Conservation (phyloP, 2,113 vertebrate species). For the Aphyosemion australe region DNA sequence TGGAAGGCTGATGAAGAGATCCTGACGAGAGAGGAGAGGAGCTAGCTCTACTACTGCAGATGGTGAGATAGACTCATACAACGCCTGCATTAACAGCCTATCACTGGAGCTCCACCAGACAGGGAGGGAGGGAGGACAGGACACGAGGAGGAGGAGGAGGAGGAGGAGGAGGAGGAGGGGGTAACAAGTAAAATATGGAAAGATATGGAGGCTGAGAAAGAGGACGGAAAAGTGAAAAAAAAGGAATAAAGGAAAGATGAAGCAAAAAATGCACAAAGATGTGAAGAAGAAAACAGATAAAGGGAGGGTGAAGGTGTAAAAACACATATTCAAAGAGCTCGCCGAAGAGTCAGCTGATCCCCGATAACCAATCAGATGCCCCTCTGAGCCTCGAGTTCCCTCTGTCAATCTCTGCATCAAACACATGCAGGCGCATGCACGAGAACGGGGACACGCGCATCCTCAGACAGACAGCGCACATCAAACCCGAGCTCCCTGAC, state of each 20-base stretch:
- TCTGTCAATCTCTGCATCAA: constrained; percentile 39
- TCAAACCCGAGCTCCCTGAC: constrained; percentile 56
- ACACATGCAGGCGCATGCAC: constrained; percentile 31
- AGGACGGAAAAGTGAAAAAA: constrained; percentile 49
- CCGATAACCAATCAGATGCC: constrained; percentile 77
- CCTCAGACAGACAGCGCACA: constrained; percentile 30
- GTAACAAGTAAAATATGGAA: constrained; percentile 67
- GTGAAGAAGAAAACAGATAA: constrained; percentile 15
- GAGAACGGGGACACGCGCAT: not conserved
- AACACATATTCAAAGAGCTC: constrained; percentile 20
- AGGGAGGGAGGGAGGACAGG: constrained; percentile 31
- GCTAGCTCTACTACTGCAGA: constrained; percentile 89
- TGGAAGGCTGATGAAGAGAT: constrained; percentile 67
- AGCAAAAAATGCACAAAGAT: constrained; percentile 28
- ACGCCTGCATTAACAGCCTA: constrained; percentile 94
- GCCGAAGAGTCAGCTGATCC: constrained; percentile 81
- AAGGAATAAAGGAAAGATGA: constrained; percentile 21
- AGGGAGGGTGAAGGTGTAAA: not conserved
- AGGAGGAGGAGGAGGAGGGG: not conserved
- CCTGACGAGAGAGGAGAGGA: constrained; percentile 73
- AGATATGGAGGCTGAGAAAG: constrained; percentile 65
- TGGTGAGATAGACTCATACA: constrained; percentile 90
- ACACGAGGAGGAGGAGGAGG: not conserved
- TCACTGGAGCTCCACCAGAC: constrained; percentile 84
- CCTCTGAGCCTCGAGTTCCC: constrained; percentile 55